These are phyloP conservation scores for Tetranychus truncatus DNA, from an alignment of 2,888 invertebrate genomes.

Conservation along the genomic window DNA sequence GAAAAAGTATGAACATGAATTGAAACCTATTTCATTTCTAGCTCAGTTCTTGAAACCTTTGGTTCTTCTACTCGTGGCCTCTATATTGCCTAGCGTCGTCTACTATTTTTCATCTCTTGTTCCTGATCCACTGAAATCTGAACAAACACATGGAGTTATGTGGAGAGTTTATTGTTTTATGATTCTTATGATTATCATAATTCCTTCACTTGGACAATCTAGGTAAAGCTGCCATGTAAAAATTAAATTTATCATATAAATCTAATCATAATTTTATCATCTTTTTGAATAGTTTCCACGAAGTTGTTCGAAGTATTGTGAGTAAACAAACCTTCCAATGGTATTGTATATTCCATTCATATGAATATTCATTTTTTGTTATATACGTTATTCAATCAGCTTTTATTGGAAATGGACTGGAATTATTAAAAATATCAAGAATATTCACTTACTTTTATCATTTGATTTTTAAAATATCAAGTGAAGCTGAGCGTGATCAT, in stretches of 20 bases:
- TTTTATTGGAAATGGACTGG: constrained; percentile 5
- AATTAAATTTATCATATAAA: not conserved
- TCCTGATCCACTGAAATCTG: not conserved
- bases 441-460: not conserved
- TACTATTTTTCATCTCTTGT: not conserved
- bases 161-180: constrained; percentile 2
- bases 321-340: constrained; percentile 4
- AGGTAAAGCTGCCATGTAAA: not conserved
- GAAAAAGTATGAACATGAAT: not conserved
- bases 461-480: not conserved
- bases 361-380: constrained; percentile 7
- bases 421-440: not conserved
- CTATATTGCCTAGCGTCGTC: not conserved
- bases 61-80: not conserved
- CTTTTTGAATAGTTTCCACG: not conserved
- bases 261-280: not conserved
- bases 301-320: constrained; percentile 1
- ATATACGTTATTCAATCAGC: constrained; percentile 4
- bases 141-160: not conserved
- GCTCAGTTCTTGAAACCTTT: not conserved
- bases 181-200: not conserved
- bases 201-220: constrained; percentile 1
- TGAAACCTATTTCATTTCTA: not conserved
- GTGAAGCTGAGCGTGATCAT: not conserved
- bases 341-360: constrained; percentile 9